phyloP scores from a whole-genome alignment of 2,113 vertebrate genomes.

The Irena cyanogastra region DNA sequence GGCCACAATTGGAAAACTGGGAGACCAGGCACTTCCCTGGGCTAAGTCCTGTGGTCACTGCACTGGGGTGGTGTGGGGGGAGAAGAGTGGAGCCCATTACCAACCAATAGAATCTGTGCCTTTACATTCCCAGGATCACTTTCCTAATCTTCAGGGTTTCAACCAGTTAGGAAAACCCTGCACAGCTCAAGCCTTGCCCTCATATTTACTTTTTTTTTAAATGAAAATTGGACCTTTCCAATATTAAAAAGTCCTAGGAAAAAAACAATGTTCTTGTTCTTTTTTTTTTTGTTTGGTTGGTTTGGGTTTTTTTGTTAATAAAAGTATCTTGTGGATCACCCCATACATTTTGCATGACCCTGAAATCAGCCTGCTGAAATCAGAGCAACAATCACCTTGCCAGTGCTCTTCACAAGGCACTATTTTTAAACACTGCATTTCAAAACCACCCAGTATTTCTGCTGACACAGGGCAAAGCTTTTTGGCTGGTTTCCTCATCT shows the following conservation, averaged over 20 bases:
- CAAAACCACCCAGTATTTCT: neutral
- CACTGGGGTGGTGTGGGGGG: accelerated
- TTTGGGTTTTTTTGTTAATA: accelerated
- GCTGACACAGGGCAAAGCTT: neutral
- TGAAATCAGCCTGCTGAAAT: neutral
- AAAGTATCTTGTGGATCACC: neutral
- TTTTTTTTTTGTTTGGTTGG: neutral
- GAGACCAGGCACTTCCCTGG: neutral
- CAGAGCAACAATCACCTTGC: neutral
- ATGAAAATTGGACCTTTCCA: neutral
- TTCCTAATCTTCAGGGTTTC: neutral
- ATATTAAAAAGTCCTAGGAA: neutral
- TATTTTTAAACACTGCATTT: neutral
- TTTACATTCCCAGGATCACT: neutral
- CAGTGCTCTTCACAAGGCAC: neutral
- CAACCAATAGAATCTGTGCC: neutral
- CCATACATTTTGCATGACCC: neutral
- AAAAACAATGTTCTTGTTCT: neutral
- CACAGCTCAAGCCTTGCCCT: neutral
- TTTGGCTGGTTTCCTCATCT: neutral
- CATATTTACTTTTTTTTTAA: neutral
- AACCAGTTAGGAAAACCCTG: neutral
- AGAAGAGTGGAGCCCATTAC: neutral
- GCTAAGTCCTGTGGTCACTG: neutral
- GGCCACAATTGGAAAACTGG: neutral